Base-by-base conservation (phyloP, 1,140 invertebrate genomes). In the Pteromalus puparum region DNA sequence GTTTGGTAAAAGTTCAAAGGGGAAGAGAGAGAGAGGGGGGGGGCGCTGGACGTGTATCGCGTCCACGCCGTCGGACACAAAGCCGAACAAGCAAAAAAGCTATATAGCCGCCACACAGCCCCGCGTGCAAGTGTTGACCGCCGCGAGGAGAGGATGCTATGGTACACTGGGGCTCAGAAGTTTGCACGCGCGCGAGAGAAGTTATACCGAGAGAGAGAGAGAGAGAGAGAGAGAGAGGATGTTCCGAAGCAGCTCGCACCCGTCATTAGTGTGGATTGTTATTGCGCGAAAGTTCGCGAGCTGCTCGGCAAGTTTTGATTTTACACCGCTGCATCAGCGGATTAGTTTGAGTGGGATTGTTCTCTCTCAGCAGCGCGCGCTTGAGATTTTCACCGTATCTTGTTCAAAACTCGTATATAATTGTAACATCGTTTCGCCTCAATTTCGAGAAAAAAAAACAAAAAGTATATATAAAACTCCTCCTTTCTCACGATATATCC, bases 61-160 rank as follows among this genome's bases (percentile, higher is more conserved):
- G 21, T 24, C 12, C n/a, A 26, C n/a, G 65, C 65, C 24, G 24
- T 24, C 21, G 65, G n/a, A 34, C 30, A 73, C 70, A 73, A 28
- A 73, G 70, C 15, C 26, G 70, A 34, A 73, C 30, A 21, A 34
- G 30, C 70, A 73, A 73, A 73, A 73, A 73, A 73, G 30, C 12
- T 30, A 28, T 28, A 73, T 21, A 73, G 21, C 72, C 26, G 6
- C 28, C 10, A 10, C 72, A n/a, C n/a, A n/a, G n/a, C n/a, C n/a
- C n/a, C n/a, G n/a, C 38, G 38, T 42, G 72, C 28, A 42, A 30
- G 28, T 73, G 72, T 73, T 34, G 72, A 28, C 67, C 67, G 67
- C 24, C 28, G 24, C 67, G 48, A 53, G 48, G 48, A 53, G 48
- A 53, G 48, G 48, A 53, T 53, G 48, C 38, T 42, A 34, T 5